Base-by-base conservation (phyloP, 2,113 vertebrate species). In the Pyrgilauda ruficollis region DNA sequence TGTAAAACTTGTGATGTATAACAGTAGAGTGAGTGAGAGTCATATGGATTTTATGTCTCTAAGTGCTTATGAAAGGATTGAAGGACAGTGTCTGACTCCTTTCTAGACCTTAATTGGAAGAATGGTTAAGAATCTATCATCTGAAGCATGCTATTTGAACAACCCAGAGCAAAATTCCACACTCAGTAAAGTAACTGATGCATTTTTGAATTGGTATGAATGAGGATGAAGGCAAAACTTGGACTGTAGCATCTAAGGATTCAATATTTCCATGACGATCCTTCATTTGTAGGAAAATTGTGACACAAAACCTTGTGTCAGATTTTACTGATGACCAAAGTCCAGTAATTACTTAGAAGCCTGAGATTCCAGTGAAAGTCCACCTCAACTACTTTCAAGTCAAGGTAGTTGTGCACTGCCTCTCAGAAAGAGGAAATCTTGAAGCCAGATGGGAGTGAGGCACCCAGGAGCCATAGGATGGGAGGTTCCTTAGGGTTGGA, bases 1-100 rank as follows among this genome's bases (percentile, higher is more conserved):
- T 69, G 41, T 94, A 95, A 96, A 96, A 79, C 64, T 88, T 94
- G 82, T 87, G 83, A 87, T 87, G 84, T 96, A 83, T 87, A 87
- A 90, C 62, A 81, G 66, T 13, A 77, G 80, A 89, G 5, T 78
- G 50, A 91, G 20, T 76, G 59, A 94, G 90, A 93, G 33, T 18
- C 50, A 72, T 76, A 76, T 33, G 46, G 72, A 61, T 77, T 95
- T 96, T 70, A 72, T 62, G 43, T 37, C 77, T 95, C 47, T 30
- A 62, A 77, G 52, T 83, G 37, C 27, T 77, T 70, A 67, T 66
- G 70, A 81, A 88, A 93, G 33, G 26, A 75, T 46, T 44, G 77
- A 92, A 76, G 30, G 43, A 50, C n/a, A 69, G 23, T 15, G 22
- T 46, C 55, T 77, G 44, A 41, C 31, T 76, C 4, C 43, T 84